phyloP scores from a whole-genome alignment of 2,113 vertebrate species.

The Siniperca knerii region DNA sequence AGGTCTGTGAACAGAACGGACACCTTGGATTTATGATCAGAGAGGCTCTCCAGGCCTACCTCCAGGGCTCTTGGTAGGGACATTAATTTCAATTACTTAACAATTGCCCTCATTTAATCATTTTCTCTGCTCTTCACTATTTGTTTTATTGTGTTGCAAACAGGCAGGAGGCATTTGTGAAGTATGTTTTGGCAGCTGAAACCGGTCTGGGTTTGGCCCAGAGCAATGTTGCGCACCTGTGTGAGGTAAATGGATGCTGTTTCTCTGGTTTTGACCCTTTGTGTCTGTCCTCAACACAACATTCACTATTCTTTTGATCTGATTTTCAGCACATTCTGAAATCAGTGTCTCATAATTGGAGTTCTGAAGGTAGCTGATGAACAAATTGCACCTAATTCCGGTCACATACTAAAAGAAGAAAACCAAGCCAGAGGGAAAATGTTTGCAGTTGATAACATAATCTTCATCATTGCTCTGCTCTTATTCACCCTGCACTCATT shows the following conservation, averaged over 20 bases:
- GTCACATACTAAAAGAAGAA: constrained; percentile 29
- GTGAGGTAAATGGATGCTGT: constrained; percentile 81
- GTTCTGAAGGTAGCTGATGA: constrained; percentile 27
- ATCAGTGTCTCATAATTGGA: constrained; percentile 20
- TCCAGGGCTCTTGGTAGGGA: constrained; percentile 88
- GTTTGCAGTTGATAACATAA: constrained; percentile 44
- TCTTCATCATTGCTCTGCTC: constrained; percentile 38
- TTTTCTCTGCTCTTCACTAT: background rate
- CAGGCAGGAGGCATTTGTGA: constrained; percentile 91
- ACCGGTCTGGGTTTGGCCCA: constrained; percentile 93
- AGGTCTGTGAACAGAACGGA: constrained; percentile 90
- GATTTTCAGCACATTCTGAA: constrained; percentile 23
- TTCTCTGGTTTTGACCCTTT: constrained; percentile 3
- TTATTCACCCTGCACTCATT: constrained; percentile 30
- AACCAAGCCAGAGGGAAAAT: constrained; percentile 39
- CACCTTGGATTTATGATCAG: constrained; percentile 91
- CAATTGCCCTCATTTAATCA: constrained; percentile 43
- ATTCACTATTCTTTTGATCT: background rate
- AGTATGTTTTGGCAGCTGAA: constrained; percentile 92
- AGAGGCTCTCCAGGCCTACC: constrained; percentile 91
- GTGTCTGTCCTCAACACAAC: background rate
- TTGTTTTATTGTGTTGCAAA: constrained; percentile 25
- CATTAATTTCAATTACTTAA: constrained; percentile 54
- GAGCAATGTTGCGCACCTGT: constrained; percentile 92
- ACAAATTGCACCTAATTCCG: constrained; percentile 36